These are phyloP conservation scores for Biston betularia DNA, from an alignment of 2,888 invertebrate species.

Conservation along the genomic window DNA sequence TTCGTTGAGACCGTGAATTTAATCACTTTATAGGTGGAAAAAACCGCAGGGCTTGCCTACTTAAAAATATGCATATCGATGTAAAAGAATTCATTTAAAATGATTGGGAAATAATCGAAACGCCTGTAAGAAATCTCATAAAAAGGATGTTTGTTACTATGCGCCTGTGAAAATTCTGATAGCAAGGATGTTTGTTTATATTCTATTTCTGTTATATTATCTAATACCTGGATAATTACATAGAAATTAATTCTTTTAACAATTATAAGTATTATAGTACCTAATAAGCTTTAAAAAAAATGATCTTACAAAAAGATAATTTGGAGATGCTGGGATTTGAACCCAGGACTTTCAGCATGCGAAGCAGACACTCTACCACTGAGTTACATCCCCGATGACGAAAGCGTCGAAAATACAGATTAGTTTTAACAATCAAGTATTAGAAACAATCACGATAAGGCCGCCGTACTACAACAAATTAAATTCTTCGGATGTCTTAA, in stretches of 20 bases:
- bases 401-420: background rate
- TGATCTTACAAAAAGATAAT: constrained; percentile 21
- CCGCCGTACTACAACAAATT: too few relatives aligned
- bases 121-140: constrained; percentile 7
- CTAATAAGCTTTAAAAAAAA: background rate
- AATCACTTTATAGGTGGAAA: background rate
- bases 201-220: background rate
- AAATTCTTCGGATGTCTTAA: too few relatives aligned
- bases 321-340: constrained; percentile 88
- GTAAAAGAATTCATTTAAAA: too few relatives aligned
- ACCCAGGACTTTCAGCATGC: constrained; percentile 89
- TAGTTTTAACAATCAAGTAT: background rate
- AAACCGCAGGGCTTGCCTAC: background rate
- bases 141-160: background rate
- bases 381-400: constrained; percentile 76
- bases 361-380: constrained; percentile 88
- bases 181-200: background rate
- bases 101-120: background rate
- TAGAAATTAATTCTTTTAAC: too few relatives aligned
- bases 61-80: too few relatives aligned
- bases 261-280: background rate
- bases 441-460: too few relatives aligned
- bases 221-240: too few relatives aligned
- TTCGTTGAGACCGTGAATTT: too few relatives aligned
- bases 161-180: constrained; percentile 9